phyloP scores from a whole-genome alignment of 1,140 invertebrate species.

The Achatina immaculata region DNA sequence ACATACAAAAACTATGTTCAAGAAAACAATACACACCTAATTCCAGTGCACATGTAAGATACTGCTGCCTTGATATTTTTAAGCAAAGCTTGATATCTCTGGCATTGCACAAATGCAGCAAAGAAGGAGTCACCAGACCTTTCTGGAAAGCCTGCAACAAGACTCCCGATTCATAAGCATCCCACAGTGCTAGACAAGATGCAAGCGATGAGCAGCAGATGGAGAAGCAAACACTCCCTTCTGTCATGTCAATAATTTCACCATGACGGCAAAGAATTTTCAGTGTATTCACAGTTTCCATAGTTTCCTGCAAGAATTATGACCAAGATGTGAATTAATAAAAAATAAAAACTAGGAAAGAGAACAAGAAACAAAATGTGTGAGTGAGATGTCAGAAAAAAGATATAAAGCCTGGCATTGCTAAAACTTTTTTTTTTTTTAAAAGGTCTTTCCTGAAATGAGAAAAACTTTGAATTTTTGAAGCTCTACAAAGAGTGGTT shows the following conservation, averaged over 20 bases:
- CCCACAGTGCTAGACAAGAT: conserved; percentile 50
- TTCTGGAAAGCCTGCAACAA: conserved; percentile 47
- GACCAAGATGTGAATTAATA: too few species aligned
- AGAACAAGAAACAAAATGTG: too few species aligned
- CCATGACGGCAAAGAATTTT: conserved; percentile 60
- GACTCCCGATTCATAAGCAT: conserved; percentile 49
- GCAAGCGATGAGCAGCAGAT: conserved; percentile 44
- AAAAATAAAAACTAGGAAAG: too few species aligned
- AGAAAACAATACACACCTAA: conserved; percentile 20
- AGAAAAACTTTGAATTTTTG: too few species aligned
- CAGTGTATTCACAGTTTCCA: conserved; percentile 57
- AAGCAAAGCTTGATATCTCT: conserved; percentile 45
- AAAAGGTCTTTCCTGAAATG: too few species aligned
- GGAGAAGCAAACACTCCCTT: conserved; percentile 55
- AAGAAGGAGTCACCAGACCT: conserved; percentile 43
- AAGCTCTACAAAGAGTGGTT: too few species aligned
- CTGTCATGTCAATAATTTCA: conserved; percentile 47
- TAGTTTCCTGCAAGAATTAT: conserved; percentile 44
- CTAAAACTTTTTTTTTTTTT: too few species aligned
- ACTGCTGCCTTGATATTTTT: conserved; percentile 50
- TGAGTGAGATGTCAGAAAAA: too few species aligned
- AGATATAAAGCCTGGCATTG: too few species aligned
- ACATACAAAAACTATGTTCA: too few species aligned
- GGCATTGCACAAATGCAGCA: conserved; percentile 43
- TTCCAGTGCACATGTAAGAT: conserved; percentile 44